Base-by-base conservation (phyloP, 1,140 invertebrate genomes). In the Bradysia coprophila region DNA sequence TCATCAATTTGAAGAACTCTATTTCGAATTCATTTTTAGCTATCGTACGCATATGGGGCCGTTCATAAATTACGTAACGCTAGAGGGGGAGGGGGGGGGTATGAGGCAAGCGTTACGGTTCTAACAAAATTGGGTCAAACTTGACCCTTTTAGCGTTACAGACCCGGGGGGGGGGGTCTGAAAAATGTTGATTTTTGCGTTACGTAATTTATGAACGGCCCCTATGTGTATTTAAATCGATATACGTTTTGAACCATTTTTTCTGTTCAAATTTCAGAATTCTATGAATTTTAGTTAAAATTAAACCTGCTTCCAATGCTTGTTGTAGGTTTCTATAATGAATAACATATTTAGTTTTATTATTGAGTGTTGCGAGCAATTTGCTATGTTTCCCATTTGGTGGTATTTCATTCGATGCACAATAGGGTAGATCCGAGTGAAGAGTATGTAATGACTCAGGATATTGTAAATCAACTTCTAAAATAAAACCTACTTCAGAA, bases 1-100 rank as follows among this genome's bases (percentile, higher is more conserved):
- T 65, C 49, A 63, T 55, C 4, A 64, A 44, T 51, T 69, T 70
- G 42, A 45, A 68, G 40, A 63, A 56, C 39, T 65, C 54, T 50
- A 65, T 61, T 46, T 61, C 53, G 48, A 67, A 67, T 15, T 51
- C 53, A 40, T 53, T 59, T 32, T 40, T 56, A 6, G 55, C 54
- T 19, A 47, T 42, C 40, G 42, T 49, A 46, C 60, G 37, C 15
- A 53, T 38, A 2, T n/a, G n/a, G n/a, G n/a, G n/a, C n/a, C n/a
- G n/a, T n/a, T n/a, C n/a, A n/a, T n/a, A n/a, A n/a, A n/a, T n/a
- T n/a, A n/a, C n/a, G n/a, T n/a, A n/a, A n/a, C n/a, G n/a, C n/a
- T n/a, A n/a, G n/a, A n/a, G n/a, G n/a, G n/a, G n/a, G n/a, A n/a
- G n/a, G n/a, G n/a, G n/a, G n/a, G n/a, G n/a, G n/a, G n/a, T n/a